A percentile compares a stretch with the other conserved stretches of the same genome.
phyloP scores from a whole-genome alignment of 2,888 invertebrate genomes.

The Petrolisthes manimaculis region DNA sequence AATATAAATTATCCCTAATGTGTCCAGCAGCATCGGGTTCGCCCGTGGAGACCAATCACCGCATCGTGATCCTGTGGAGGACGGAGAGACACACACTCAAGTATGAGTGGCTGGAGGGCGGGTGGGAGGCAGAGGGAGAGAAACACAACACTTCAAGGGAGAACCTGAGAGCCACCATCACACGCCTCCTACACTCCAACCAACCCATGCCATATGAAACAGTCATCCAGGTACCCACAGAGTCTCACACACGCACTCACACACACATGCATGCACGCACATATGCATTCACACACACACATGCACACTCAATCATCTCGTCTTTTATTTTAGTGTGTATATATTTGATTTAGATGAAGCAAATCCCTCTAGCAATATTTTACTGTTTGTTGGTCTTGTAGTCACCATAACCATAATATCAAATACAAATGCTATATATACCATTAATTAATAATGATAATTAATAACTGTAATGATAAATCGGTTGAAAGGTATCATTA shows the following conservation, averaged over 20 bases:
- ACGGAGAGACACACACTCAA: conserved; percentile 86
- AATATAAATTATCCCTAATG: background rate
- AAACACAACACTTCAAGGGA: conserved; percentile 59
- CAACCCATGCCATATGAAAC: conserved; percentile 62
- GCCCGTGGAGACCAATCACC: conserved; percentile 78
- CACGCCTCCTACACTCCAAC: conserved; percentile 60
- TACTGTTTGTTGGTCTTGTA: too few relatives aligned
- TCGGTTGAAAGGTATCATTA: too few relatives aligned
- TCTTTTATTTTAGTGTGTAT: too few relatives aligned
- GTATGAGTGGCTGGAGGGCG: conserved; percentile 88
- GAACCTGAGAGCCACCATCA: conserved; percentile 53
- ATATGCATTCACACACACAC: too few relatives aligned
- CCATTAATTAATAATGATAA: too few relatives aligned
- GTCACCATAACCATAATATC: too few relatives aligned
- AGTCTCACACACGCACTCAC: background rate
- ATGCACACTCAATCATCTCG: too few relatives aligned
- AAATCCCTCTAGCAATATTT: too few relatives aligned
- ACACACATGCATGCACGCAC: too few relatives aligned
- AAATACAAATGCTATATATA: too few relatives aligned
- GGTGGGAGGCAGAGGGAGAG: conserved; percentile 70
- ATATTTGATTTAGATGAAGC: too few relatives aligned
- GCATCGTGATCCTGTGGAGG: conserved; percentile 91
- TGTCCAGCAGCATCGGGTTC: conserved; percentile 55
- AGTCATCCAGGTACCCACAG: conserved; percentile 54
- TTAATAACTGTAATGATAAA: too few relatives aligned